A percentile compares a stretch with the other conserved stretches of the same genome.
Conservation (phyloP, 1,140 invertebrate species). For the Acyrthosiphon pisum region DNA sequence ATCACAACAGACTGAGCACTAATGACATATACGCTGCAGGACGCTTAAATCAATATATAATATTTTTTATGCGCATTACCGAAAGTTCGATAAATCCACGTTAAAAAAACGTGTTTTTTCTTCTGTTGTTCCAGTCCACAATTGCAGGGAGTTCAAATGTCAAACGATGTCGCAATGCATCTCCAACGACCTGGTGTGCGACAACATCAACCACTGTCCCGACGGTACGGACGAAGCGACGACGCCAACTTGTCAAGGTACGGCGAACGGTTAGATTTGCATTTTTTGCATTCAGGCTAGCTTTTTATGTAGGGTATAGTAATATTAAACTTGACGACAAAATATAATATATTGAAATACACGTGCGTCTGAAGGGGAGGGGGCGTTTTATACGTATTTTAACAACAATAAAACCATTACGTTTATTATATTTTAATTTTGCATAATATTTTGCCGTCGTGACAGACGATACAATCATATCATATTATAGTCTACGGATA, state of each 20-base stretch:
- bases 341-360: neutral
- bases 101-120: conserved; percentile 6
- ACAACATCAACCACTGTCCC: conserved; percentile 90
- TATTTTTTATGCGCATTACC: neutral
- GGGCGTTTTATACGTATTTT: neutral
- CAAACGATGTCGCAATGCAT: conserved; percentile 87
- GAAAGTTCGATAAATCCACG: conserved; percentile 17
- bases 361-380: neutral
- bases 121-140: conserved; percentile 74
- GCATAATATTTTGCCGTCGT: neutral
- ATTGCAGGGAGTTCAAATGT: conserved; percentile 87
- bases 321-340: neutral
- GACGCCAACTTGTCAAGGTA: conserved; percentile 81
- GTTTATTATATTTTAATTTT: conserved; percentile 19
- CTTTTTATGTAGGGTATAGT: neutral
- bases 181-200: conserved; percentile 84
- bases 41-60: neutral
- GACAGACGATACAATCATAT: neutral
- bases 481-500: neutral
- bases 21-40: neutral
- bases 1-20: neutral
- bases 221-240: conserved; percentile 88
- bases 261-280: conserved; percentile 59
- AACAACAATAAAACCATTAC: neutral
- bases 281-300: neutral